Base-by-base conservation (phyloP, 2,797 vertebrate species). In the Sebastes miniatus region DNA sequence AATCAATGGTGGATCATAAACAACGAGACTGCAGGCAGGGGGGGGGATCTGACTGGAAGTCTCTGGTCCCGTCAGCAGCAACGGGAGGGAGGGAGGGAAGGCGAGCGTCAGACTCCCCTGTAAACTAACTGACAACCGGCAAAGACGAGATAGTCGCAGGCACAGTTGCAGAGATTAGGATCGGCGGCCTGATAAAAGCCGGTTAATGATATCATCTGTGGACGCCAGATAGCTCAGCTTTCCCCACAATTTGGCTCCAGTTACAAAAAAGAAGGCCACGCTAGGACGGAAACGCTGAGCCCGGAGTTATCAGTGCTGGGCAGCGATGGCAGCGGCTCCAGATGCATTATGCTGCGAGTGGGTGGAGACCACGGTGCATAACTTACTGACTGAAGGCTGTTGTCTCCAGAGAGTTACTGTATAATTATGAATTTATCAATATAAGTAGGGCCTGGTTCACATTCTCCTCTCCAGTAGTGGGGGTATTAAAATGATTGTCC, bases 1-100 rank as follows among this genome's bases (percentile, higher is more conserved):
- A 91, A 90, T 89, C 85, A 81, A 86, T 81, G n/a, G 52, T 0
- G 5, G 65, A 84, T 73, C 25, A 24, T 87, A 88, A 86, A 89
- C 67, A 81, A 71, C 2, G 3, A 10, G 68, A 18, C 25, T 63
- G 54, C 59, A n/a, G 77, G 2, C 1, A 50, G 22, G 22, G n/a
- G 27, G 4, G 22, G n/a, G 47, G 36, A 0, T 56, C 27, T 20
- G 63, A 69, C 56, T 64, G 68, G 16, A 81, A 32, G 72, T 73
- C 43, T 72, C 1, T 8, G 39, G 25, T 52, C 25, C 36, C 11
- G 22, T 69, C 73, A 83, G 76, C 56, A 67, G 62, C 14, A n/a
- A 12, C 11, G 5, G 24, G 22, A 39, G 20, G 20, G 31, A 10
- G 20, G 39, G 5, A 39, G 13, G 27, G 39, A 25, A 16, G 22